Evolutionary conservation across 2,113 vertebrate species (phyloP).

Genomic region (Nothoprocta pentlandii): DNA sequence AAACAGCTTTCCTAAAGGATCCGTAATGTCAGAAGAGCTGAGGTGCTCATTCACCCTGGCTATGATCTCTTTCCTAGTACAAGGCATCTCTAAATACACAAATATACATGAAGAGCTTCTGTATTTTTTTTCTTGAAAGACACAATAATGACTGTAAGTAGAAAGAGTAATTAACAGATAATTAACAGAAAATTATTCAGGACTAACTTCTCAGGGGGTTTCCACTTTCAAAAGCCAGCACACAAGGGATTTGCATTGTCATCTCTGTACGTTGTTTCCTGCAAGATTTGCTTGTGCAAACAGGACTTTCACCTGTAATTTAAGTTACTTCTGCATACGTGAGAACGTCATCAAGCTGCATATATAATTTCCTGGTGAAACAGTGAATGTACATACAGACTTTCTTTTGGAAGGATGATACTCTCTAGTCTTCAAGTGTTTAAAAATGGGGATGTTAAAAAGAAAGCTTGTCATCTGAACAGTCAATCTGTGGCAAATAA

Average conservation of each 20-base stretch:
- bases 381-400: no score
- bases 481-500: background rate
- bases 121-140: background rate
- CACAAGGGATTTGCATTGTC: background rate
- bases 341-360: background rate
- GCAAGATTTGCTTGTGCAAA: slow-evolving; percentile 32
- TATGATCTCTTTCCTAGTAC: background rate
- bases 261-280: background rate
- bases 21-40: background rate
- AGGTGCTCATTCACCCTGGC: background rate
- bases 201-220: background rate
- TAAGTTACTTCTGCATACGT: background rate
- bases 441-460: background rate
- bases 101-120: background rate
- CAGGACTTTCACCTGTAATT: slow-evolving; percentile 5
- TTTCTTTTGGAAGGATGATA: background rate
- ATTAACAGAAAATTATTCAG: background rate
- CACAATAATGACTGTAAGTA: background rate
- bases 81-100: background rate
- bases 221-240: background rate
- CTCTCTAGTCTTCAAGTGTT: background rate
- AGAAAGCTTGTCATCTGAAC: background rate
- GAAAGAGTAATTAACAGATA: background rate
- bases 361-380: background rate
- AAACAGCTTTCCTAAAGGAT: slow-evolving; percentile 11